A percentile compares a stretch with the other conserved stretches of the same genome.
Evolutionary conservation across 2,797 vertebrate genomes (phyloP).

Genomic region (Gobionotothen gibberifrons): DNA sequence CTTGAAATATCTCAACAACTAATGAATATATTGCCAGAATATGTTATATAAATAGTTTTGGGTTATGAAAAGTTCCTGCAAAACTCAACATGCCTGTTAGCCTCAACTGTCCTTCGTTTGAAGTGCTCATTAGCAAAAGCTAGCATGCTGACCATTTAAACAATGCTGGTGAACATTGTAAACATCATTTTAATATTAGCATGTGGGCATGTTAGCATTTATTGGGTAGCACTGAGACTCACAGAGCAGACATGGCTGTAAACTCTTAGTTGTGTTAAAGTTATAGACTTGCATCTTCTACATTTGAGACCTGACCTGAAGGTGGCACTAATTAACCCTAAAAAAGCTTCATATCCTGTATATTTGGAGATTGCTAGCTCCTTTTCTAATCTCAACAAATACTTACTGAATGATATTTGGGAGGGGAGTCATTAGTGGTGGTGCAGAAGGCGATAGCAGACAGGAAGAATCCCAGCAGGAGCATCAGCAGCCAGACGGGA

Average conservation of each 20-base stretch:
- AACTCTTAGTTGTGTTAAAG: too few species aligned
- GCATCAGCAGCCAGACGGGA: constrained; percentile 89
- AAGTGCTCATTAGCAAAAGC: background rate
- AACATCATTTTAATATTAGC: too few species aligned
- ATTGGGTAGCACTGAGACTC: too few species aligned
- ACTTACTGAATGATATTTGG: constrained; percentile 91
- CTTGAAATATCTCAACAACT: background rate
- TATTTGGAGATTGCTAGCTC: too few species aligned
- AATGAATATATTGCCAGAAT: background rate
- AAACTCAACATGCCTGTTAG: background rate
- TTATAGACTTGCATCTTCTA: background rate
- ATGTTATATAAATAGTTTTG: background rate
- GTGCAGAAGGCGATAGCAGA: constrained; percentile 87
- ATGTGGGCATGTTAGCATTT: too few species aligned
- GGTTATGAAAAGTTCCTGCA: background rate
- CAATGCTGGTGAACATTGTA: too few species aligned
- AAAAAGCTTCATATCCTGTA: too few species aligned
- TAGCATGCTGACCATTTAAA: background rate
- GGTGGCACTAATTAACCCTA: background rate
- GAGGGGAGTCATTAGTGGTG: constrained; percentile 88
- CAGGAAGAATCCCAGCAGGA: constrained; percentile 84
- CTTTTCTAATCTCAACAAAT: background rate
- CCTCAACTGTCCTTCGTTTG: background rate
- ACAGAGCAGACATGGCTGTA: too few species aligned
- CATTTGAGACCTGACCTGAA: background rate